Base-by-base conservation (phyloP, 2,888 invertebrate genomes). In the Buathra laborator region DNA sequence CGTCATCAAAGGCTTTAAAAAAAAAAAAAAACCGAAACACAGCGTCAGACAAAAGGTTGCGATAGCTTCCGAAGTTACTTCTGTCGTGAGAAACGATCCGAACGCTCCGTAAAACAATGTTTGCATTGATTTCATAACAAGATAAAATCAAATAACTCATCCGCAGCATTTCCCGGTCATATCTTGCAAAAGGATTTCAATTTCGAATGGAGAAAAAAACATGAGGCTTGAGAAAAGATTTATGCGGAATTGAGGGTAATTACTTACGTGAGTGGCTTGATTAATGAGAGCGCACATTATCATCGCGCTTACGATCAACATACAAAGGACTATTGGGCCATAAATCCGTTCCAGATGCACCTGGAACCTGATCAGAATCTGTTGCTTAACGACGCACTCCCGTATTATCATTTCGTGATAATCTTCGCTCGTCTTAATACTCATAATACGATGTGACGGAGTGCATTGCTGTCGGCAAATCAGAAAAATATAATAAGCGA, bases 401-500 rank as follows among this genome's bases (percentile, higher is more conserved):
- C 64, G 70, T 29, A 90, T 70, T 29, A 90, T 70, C 0, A 86
- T 56, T 7, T 68, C 48, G 0, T n/a, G n/a, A 64, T 87, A 86
- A 48, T 82, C 82, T 0, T 84, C 66, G 5, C 78, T 66, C 3
- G 66, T 46, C 4, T 56, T 72, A 3, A 85, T 44, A 48, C 83
- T 87, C 1, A 44, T 56, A 46, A 89, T 86, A 1, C 86, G 82
- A 44, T 75, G 59, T 0, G 88, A 79, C 16, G 90, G 81, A 5
- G 84, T 81, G 0, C 87, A 86, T 6, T 92, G 67, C 29, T 89
- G 85, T 3, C 89, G 88, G 2, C 87, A 80, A 51, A 92, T 89
- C 64, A 90, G 89, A 72, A 90, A 89, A n/a, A 89, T 67, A 37
- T 90, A 89, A 9, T 89, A 85, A 2, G 89, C 88, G 48, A 90